Evolutionary conservation across 2,113 vertebrate species (phyloP).

Genomic region (Ahaetulla prasina): DNA sequence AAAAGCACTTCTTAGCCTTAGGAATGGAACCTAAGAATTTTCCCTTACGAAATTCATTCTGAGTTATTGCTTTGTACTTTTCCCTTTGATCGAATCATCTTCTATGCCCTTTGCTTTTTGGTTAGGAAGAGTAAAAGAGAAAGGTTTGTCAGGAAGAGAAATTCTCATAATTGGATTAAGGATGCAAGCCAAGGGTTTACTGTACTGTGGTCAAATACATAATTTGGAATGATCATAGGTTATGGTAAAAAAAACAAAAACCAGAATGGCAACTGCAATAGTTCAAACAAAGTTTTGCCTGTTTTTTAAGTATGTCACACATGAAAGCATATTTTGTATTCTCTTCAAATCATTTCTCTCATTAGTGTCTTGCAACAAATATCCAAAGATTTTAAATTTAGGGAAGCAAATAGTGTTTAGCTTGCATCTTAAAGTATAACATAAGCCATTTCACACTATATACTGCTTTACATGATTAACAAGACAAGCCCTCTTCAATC

Average conservation of each 20-base stretch:
- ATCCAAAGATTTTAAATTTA: not conserved
- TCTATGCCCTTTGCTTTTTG: not conserved
- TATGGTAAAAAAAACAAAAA: not conserved
- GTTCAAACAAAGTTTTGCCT: not conserved
- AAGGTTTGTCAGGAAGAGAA: not conserved
- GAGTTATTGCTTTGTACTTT: conserved; percentile 3
- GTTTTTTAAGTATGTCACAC: not conserved
- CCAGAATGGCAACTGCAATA: not conserved
- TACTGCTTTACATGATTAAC: not conserved
- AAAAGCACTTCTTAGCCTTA: conserved; percentile 18
- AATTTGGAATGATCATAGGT: not conserved
- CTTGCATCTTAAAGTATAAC: not conserved
- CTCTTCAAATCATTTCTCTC: not conserved
- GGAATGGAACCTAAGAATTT: conserved; percentile 10
- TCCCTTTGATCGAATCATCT: not conserved
- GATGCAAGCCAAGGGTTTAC: not conserved
- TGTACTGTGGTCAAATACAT: not conserved
- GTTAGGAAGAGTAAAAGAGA: not conserved
- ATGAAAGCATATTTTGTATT: not conserved
- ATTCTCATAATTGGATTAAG: not conserved
- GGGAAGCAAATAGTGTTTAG: not conserved
- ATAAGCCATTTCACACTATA: not conserved
- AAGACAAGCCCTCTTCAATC: rapidly evolving
- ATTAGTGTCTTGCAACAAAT: not conserved
- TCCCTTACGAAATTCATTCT: not conserved